phyloP scores from a whole-genome alignment of 2,113 vertebrate genomes.

The Rhagologus leucostigma region DNA sequence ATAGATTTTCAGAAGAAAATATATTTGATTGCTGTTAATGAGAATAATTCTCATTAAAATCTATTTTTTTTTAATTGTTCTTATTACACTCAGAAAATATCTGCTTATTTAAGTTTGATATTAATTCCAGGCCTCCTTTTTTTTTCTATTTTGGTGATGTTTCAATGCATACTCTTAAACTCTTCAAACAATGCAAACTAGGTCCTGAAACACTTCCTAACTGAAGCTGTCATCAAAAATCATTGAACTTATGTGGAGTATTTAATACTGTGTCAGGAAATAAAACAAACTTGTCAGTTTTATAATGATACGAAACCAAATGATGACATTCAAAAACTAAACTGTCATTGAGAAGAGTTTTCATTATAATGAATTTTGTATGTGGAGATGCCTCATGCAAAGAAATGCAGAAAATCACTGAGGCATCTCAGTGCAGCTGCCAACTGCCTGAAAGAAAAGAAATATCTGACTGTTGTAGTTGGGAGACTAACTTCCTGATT shows the following conservation, averaged over 20 bases:
- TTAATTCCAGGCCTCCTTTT: fast-evolving
- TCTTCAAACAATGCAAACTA: neutral
- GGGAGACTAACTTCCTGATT: neutral
- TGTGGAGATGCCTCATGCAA: neutral
- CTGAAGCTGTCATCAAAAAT: neutral
- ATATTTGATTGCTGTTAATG: neutral
- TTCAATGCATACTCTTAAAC: neutral
- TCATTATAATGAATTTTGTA: neutral
- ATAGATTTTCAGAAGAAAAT: neutral
- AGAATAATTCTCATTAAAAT: neutral
- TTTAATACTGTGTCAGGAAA: neutral
- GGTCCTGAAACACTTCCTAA: neutral
- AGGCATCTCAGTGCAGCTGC: neutral
- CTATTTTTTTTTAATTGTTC: neutral
- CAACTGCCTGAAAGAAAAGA: neutral
- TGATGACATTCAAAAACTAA: neutral
- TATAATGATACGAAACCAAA: neutral
- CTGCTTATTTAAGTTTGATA: neutral
- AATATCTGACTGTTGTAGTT: neutral
- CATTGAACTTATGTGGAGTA: neutral
- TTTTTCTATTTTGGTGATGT: neutral
- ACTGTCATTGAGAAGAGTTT: neutral
- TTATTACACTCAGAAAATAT: neutral
- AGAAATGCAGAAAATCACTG: neutral
- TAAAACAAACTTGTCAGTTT: neutral